Evolutionary conservation across 1,140 invertebrate genomes (phyloP), one percentile per base, ranked within the genome.

Genomic region (Drosophila repletoides): DNA sequence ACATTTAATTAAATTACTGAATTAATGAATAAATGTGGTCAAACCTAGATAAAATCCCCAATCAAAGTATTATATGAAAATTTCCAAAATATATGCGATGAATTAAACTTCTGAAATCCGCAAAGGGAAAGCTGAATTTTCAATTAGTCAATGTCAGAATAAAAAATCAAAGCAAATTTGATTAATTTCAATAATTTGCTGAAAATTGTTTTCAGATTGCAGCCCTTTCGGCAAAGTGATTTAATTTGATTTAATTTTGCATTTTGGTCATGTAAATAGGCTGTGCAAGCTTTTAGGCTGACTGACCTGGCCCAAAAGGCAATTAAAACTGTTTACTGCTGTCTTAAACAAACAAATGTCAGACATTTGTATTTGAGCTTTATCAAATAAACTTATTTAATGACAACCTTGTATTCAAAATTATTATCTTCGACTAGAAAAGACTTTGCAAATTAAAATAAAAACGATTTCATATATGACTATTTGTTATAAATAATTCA

Each of bases 331-430:
- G 49, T 34, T 38, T 29, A 34, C 9, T 5, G 41, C 12, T 26
- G 22, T 45, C 5, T 9, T 17, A 19, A 48, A 19, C 19, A 33
- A 51, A 21, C 29, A 31, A 69, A 65, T 58, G 34, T 49, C 36
- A 14, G 10, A n/a, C n/a, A n/a, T n/a, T n/a, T n/a, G n/a, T n/a
- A n/a, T n/a, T 33, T 41, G 48, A 64, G 73, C 74, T 76, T 76
- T 76, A 61, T 76, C 74, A 76, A 76, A 53, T 24, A 56, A 5
- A 3, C 17, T 53, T 55, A 76, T 76, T 71, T 66, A 76, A 71
- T 52, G 67, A 76, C 67, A 76, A 72, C 29, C 31, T 21, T 19
- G 19, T 28, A 38, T 1, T 28, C 19, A 5, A 28, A 28, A 17
- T 6, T 2, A 46, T 28, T 12, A 14, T 14, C 1, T 6, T 2